A percentile compares a stretch with the other conserved stretches of the same genome.
These are phyloP conservation scores for Sericinus montela DNA, from an alignment of 2,888 invertebrate genomes.

Conservation along the genomic window DNA sequence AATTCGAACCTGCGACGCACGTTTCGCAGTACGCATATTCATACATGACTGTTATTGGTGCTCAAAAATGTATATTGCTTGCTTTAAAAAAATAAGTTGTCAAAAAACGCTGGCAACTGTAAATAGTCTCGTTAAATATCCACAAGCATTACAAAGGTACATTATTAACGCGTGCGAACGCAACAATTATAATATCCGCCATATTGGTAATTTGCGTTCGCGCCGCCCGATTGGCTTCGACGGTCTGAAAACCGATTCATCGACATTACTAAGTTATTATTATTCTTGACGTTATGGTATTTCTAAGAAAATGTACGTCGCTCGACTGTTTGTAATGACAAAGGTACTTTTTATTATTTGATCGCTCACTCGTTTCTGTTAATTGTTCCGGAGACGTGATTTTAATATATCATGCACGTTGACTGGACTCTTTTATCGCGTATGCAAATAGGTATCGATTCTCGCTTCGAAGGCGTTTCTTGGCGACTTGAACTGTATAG, in stretches of 20 bases:
- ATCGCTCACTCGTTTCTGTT: conserved; percentile 70
- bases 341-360: conserved; percentile 73
- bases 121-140: conserved; percentile 17
- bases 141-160: conserved; percentile 12
- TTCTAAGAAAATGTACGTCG: conserved; percentile 54
- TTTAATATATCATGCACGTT: conserved; percentile 75
- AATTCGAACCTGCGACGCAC: too few relatives aligned
- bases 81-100: conserved; percentile 7
- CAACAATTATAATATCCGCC: conserved; percentile 41
- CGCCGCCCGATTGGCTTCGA: conserved; percentile 42
- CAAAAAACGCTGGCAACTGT: conserved; percentile 10
- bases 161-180: conserved; percentile 19
- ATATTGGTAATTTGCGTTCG: conserved; percentile 42
- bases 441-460: conserved; percentile 63
- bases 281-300: conserved; percentile 39
- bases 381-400: conserved; percentile 74
- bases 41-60: too few relatives aligned
- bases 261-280: conserved; percentile 44
- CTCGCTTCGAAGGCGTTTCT: conserved; percentile 27
- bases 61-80: too few relatives aligned
- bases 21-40: too few relatives aligned
- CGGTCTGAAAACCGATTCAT: conserved; percentile 48
- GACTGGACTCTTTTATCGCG: conserved; percentile 60
- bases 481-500: conserved; percentile 24
- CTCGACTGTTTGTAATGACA: conserved; percentile 65